These are phyloP conservation scores for Bombylius major DNA, from an alignment of 2,888 invertebrate species.

Conservation along the genomic window DNA sequence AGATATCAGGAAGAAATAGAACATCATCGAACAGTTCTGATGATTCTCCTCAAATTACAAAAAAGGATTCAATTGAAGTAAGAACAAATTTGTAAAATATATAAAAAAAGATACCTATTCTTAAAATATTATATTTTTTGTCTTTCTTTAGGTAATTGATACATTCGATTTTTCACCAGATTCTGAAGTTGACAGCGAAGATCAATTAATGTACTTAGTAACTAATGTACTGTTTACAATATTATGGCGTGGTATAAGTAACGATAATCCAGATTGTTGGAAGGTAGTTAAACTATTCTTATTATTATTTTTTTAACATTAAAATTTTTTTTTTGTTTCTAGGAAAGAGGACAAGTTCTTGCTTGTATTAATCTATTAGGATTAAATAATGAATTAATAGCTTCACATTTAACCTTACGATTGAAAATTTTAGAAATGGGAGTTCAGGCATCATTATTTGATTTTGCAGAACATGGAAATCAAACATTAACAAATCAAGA, in stretches of 20 bases:
- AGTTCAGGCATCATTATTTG: conserved; percentile 43
- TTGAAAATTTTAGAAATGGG: conserved; percentile 46
- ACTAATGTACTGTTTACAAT: conserved; percentile 44
- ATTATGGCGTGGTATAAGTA: conserved; percentile 47
- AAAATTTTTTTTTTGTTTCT: conserved; percentile 1
- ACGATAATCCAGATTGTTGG: conserved; percentile 43
- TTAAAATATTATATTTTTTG: not conserved
- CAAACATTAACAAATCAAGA: conserved; percentile 37
- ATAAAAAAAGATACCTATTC: not conserved
- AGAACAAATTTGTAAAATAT: not conserved
- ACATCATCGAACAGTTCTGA: conserved; percentile 25
- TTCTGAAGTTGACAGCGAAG: conserved; percentile 37
- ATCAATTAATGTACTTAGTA: conserved; percentile 45
- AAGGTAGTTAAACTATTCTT: conserved; percentile 28
- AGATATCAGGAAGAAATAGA: conserved; percentile 17
- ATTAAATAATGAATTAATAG: conserved; percentile 42
- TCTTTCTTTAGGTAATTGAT: not conserved
- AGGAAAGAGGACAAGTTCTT: conserved; percentile 45
- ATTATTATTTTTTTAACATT: not conserved
- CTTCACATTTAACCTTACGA: conserved; percentile 42
- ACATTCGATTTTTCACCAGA: conserved; percentile 28
- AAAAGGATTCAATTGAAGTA: conserved; percentile 26
- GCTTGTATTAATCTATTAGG: conserved; percentile 45
- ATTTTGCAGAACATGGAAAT: conserved; percentile 42
- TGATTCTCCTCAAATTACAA: conserved; percentile 18